phyloP scores from a whole-genome alignment of 2,113 vertebrate species.

The Chaetodon auriga region DNA sequence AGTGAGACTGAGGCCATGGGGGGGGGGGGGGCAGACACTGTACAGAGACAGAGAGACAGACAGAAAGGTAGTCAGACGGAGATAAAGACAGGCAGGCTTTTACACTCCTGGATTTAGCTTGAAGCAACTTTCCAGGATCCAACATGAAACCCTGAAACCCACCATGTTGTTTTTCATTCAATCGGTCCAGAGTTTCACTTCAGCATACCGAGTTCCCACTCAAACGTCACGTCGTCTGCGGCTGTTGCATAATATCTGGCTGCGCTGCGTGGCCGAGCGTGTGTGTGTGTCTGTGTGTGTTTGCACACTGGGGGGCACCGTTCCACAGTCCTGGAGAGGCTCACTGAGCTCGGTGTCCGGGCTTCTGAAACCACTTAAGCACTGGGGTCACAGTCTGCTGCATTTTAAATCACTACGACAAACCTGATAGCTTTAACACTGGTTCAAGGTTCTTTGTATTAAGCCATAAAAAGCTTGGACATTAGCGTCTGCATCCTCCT shows the following conservation, averaged over 20 bases:
- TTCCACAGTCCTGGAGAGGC: slow-evolving; percentile 47
- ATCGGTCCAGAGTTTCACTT: slow-evolving; percentile 33
- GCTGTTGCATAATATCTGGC: slow-evolving; percentile 61
- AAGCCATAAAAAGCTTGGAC: not conserved
- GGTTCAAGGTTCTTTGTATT: not conserved
- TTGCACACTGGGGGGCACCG: slow-evolving; percentile 66
- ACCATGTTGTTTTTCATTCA: slow-evolving; percentile 27
- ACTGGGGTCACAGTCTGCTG: not conserved
- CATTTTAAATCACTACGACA: not conserved
- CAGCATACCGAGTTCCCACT: slow-evolving; percentile 33
- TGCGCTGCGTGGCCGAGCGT: not conserved
- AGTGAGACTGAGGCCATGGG: not conserved
- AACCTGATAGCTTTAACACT: not conserved
- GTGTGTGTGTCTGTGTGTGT: slow-evolving; percentile 26
- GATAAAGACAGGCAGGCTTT: not conserved
- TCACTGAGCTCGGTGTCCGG: not conserved
- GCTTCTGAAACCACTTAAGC: not conserved
- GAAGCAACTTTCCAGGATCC: slow-evolving; percentile 1
- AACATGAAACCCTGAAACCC: slow-evolving; percentile 3
- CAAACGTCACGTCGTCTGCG: slow-evolving; percentile 23
- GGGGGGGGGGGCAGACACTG: not conserved
- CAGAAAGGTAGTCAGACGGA: not conserved
- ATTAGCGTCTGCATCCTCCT: not conserved
- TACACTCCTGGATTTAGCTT: slow-evolving; percentile 9
- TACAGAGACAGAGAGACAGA: not conserved